A percentile compares a stretch with the other conserved stretches of the same genome.
These are phyloP conservation scores for Chaetura pelagica DNA, from an alignment of 2,113 vertebrate genomes.

Conservation along the genomic window DNA sequence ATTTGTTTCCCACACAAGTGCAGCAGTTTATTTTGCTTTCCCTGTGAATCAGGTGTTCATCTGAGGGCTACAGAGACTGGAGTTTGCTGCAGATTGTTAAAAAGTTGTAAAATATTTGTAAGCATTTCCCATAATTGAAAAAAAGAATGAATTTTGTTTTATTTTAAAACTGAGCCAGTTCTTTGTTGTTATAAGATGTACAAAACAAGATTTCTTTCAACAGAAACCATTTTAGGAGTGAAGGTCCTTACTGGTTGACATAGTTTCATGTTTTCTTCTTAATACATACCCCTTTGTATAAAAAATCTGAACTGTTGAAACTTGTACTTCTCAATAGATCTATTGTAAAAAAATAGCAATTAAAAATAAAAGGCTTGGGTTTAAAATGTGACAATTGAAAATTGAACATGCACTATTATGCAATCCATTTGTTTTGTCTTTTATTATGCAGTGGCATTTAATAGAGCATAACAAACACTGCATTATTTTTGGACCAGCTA, in stretches of 20 bases:
- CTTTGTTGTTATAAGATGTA: not conserved
- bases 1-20: not conserved
- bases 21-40: not conserved
- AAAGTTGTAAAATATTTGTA: not conserved
- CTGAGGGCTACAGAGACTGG: not conserved
- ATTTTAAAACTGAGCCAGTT: not conserved
- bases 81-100: not conserved
- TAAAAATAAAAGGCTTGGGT: not conserved
- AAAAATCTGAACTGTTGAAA: not conserved
- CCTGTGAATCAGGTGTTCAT: not conserved
- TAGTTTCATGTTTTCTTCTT: not conserved
- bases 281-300: not conserved
- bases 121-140: not conserved
- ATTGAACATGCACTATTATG: not conserved
- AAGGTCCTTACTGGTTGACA: not conserved
- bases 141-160: not conserved
- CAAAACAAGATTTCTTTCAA: not conserved
- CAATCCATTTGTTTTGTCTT: not conserved
- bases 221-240: not conserved
- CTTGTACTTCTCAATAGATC: not conserved
- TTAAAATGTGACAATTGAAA: not conserved
- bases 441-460: not conserved
- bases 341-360: not conserved
- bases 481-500: not conserved
- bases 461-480: rapidly evolving